These are phyloP conservation scores for Pluvialis apricaria DNA, from an alignment of 2,113 vertebrate species.

Conservation along the genomic window DNA sequence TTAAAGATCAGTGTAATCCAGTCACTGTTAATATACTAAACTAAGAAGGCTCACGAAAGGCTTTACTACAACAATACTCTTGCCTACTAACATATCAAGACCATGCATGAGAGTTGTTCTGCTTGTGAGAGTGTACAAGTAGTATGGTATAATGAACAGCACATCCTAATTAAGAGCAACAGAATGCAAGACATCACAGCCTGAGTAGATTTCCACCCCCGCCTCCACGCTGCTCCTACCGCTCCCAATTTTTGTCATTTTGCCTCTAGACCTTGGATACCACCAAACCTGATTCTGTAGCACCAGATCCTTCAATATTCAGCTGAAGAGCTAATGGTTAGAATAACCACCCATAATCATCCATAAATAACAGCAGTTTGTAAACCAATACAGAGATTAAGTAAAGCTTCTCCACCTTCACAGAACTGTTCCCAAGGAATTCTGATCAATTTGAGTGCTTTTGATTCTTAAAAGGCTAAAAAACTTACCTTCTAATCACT, in stretches of 20 bases:
- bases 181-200: not conserved
- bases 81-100: not conserved
- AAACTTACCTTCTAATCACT: not conserved
- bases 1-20: not conserved
- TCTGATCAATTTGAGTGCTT: not conserved
- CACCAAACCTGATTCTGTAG: not conserved
- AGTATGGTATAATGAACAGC: not conserved
- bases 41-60: not conserved
- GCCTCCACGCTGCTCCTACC: accelerated
- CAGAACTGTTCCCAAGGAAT: not conserved
- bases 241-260: not conserved
- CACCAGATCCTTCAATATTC: not conserved
- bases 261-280: not conserved
- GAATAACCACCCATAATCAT: not conserved
- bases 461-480: not conserved
- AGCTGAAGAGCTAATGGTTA: not conserved
- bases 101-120: not conserved
- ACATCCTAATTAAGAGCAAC: not conserved
- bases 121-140: not conserved
- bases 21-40: not conserved
- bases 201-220: accelerated
- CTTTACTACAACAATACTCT: not conserved
- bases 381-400: not conserved
- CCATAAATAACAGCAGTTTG: not conserved
- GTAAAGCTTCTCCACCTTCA: not conserved